Conservation (phyloP, 2,113 vertebrate species). For the Lampris incognitus region DNA sequence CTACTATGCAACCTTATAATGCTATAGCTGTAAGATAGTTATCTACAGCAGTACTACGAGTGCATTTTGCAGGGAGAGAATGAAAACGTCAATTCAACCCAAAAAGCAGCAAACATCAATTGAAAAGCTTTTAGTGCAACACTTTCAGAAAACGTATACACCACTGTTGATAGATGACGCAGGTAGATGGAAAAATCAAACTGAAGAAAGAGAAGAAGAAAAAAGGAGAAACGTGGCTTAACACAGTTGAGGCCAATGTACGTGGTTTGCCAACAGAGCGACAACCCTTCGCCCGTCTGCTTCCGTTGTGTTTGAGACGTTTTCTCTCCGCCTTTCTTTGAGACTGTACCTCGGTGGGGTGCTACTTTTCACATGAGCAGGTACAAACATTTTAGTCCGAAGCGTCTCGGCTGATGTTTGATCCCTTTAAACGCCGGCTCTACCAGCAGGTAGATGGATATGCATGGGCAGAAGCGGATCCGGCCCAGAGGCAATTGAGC, state of each 20-base stretch:
- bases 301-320: neutral
- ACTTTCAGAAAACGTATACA: no score
- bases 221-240: constrained; percentile 1
- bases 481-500: constrained; percentile 13
- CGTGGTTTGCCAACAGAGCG: constrained; percentile 6
- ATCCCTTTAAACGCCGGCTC: constrained; percentile 2
- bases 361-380: constrained; percentile 1
- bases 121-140: no score
- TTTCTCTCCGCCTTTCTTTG: no score
- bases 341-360: neutral
- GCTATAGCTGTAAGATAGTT: no score
- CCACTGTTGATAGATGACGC: no score
- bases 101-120: no score
- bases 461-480: neutral
- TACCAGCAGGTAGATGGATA: neutral
- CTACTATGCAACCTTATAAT: no score
- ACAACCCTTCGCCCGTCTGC: neutral
- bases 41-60: no score
- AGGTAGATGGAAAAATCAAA: no score
- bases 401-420: neutral
- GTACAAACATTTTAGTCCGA: neutral
- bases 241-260: constrained; percentile 9
- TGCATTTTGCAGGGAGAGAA: no score
- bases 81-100: no score
- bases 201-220: no score